Conservation (phyloP, 2,888 invertebrate genomes). For the Drosophila falleni region DNA sequence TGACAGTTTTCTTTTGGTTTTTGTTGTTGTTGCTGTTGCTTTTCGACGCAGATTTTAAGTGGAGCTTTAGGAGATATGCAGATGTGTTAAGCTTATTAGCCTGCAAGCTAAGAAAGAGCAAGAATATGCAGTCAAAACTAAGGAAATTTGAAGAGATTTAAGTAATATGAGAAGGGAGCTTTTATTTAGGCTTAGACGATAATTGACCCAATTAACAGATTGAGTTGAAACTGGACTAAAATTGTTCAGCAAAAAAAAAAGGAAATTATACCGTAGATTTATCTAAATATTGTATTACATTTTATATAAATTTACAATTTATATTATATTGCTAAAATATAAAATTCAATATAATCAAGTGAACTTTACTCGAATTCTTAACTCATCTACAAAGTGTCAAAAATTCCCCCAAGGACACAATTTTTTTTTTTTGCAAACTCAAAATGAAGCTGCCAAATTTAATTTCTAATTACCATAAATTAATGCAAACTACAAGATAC, state of each 20-base stretch:
- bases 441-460: slow-evolving; percentile 13
- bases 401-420: neutral
- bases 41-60: slow-evolving; percentile 40
- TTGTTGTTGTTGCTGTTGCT: slow-evolving; percentile 27
- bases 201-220: slow-evolving; percentile 24
- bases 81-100: slow-evolving; percentile 59
- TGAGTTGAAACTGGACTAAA: neutral
- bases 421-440: neutral
- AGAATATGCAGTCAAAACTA: slow-evolving; percentile 27
- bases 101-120: slow-evolving; percentile 19
- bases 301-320: neutral
- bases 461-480: slow-evolving; percentile 35
- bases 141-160: slow-evolving; percentile 18
- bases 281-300: neutral
- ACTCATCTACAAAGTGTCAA: neutral
- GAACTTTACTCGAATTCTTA: neutral
- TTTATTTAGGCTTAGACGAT: slow-evolving; percentile 14
- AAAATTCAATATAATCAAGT: neutral
- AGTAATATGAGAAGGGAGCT: slow-evolving; percentile 23
- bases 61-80: slow-evolving; percentile 33
- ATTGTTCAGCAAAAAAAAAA: neutral
- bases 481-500: slow-evolving; percentile 13
- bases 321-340: neutral
- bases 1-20: slow-evolving; percentile 36
- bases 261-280: neutral